Conservation (phyloP, 2,113 vertebrate genomes). For the Leucopternis melanops region DNA sequence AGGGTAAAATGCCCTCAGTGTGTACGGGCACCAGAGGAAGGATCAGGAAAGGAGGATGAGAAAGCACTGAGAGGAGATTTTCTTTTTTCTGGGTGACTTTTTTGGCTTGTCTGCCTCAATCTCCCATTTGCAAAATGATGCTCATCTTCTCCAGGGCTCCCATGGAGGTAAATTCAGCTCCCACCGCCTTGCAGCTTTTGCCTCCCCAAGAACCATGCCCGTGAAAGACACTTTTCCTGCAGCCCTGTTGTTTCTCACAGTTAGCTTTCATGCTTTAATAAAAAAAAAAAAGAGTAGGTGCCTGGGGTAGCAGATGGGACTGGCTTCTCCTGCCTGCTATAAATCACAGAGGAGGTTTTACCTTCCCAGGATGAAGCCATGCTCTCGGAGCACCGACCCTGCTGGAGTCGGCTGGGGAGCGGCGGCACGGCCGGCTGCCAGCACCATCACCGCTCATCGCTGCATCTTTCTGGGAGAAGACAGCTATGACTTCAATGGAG, state of each 20-base stretch:
- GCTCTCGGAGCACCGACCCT: neutral
- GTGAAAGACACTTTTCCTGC: neutral
- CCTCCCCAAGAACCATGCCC: neutral
- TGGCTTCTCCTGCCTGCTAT: neutral
- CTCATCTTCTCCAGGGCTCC: neutral
- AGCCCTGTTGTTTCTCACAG: neutral
- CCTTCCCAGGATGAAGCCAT: neutral
- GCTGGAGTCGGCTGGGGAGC: accelerated
- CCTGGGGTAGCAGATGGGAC: constrained; percentile 4
- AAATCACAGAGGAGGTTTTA: neutral
- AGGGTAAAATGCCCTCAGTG: neutral
- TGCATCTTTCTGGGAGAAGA: neutral
- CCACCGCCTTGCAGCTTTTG: neutral
- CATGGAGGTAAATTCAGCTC: neutral
- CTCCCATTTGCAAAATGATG: neutral
- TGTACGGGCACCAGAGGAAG: neutral
- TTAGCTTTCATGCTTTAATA: neutral
- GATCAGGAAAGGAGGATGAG: neutral
- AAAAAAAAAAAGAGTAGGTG: neutral
- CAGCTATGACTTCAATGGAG: neutral
- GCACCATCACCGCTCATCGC: neutral
- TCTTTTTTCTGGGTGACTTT: neutral
- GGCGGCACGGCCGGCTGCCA: neutral
- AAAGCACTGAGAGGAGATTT: neutral
- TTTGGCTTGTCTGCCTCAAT: neutral